Conservation (phyloP, 2,888 invertebrate species). For the Apotomis betuletana region DNA sequence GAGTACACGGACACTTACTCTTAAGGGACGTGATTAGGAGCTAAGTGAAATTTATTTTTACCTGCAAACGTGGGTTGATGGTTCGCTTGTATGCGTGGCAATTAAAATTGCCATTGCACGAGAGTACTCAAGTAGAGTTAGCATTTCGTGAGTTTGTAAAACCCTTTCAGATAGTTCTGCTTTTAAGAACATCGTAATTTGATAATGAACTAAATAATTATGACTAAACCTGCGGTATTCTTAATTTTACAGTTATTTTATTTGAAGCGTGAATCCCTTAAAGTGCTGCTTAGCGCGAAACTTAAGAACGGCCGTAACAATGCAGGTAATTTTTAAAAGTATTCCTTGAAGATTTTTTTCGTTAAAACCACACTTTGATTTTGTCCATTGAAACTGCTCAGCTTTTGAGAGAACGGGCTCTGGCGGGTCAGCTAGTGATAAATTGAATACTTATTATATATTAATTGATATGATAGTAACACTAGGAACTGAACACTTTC, state of each 20-base stretch:
- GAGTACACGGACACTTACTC: conserved; percentile 65
- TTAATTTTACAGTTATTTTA: conserved; percentile 22
- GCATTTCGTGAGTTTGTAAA: neutral
- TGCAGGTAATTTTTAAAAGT: too few species aligned
- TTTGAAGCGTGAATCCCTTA: too few species aligned
- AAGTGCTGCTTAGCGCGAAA: too few species aligned
- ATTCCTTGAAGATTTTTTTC: too few species aligned
- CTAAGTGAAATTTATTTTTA: conserved; percentile 76
- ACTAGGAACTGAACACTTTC: too few species aligned
- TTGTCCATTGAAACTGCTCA: too few species aligned
- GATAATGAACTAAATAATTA: neutral
- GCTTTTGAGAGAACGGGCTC: too few species aligned
- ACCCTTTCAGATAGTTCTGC: conserved; percentile 4
- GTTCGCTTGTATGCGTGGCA: conserved; percentile 51
- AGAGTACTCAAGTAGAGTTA: neutral
- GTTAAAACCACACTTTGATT: too few species aligned
- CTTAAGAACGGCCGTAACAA: too few species aligned
- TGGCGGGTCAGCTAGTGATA: too few species aligned
- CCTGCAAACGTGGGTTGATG: conserved; percentile 62
- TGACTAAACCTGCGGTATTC: neutral
- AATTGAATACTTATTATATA: neutral
- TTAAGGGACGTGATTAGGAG: conserved; percentile 71
- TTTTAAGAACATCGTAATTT: conserved; percentile 1
- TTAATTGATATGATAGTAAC: too few species aligned
- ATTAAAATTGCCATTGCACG: conserved; percentile 22